Conservation (phyloP, 2,113 vertebrate genomes). For the Pachyramphus minor region DNA sequence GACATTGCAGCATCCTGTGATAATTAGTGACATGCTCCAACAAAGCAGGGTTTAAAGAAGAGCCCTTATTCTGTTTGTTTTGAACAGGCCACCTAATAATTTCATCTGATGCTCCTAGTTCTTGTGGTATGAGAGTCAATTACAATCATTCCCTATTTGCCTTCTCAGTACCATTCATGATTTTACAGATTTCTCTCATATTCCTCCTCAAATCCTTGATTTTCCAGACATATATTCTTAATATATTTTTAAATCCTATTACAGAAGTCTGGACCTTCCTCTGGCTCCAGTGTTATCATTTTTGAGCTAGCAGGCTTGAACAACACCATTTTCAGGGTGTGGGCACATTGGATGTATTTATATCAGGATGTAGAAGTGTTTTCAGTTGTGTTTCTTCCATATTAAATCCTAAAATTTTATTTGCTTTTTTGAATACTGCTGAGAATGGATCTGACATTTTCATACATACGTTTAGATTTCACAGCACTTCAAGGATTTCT, state of each 20-base stretch:
- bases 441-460: not conserved
- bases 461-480: not conserved
- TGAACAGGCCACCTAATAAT: slow-evolving; percentile 41
- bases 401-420: not conserved
- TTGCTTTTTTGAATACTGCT: not conserved
- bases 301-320: not conserved
- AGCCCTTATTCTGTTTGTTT: slow-evolving; percentile 55
- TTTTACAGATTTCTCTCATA: not conserved
- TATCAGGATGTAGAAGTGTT: not conserved
- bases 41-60: slow-evolving; percentile 39
- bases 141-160: slow-evolving; percentile 47
- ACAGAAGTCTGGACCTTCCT: not conserved
- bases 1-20: slow-evolving; percentile 53
- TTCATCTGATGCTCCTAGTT: slow-evolving; percentile 27
- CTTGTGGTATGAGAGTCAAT: slow-evolving; percentile 37
- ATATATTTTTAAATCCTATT: not conserved
- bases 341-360: not conserved
- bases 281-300: not conserved
- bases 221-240: not conserved
- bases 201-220: not conserved
- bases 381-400: not conserved
- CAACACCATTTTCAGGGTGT: not conserved
- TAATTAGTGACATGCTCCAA: slow-evolving; percentile 41
- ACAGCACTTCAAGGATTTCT: not conserved
- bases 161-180: not conserved